Evolutionary conservation across 2,797 vertebrate species (phyloP).

Genomic region (Tragopan temminckii): DNA sequence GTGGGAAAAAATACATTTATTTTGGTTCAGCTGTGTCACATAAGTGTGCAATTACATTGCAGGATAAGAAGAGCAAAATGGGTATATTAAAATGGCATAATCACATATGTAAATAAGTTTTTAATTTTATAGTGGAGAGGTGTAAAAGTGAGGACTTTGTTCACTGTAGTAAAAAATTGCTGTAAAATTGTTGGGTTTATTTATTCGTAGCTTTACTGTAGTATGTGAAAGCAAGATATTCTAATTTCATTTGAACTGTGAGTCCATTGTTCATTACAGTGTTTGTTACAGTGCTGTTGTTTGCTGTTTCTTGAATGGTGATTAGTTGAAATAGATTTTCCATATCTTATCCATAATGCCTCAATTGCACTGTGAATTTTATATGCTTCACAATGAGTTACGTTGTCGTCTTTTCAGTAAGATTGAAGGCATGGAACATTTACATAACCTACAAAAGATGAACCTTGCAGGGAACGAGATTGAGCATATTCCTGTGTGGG

Average conservation of each 20-base stretch:
- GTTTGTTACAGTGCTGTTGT: not conserved
- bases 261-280: not conserved
- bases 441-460: conserved; percentile 86
- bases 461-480: conserved; percentile 88
- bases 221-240: not conserved
- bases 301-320: not conserved
- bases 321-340: not conserved
- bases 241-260: not conserved
- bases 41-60: accelerated
- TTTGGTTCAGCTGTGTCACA: not conserved
- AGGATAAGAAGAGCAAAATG: not conserved
- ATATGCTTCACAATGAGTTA: not conserved
- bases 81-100: not conserved
- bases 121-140: not conserved
- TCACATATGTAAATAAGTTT: not conserved
- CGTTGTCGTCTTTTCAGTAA: conserved; percentile 78
- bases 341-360: not conserved
- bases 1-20: not conserved
- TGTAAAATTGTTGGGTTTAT: not conserved
- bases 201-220: not conserved
- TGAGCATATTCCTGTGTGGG: conserved; percentile 86
- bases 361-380: not conserved
- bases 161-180: not conserved
- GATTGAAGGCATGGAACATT: conserved; percentile 88
- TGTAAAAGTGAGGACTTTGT: not conserved